These are phyloP conservation scores for Rhamphomyia laevipes DNA, from an alignment of 2,888 invertebrate species.

Conservation along the genomic window DNA sequence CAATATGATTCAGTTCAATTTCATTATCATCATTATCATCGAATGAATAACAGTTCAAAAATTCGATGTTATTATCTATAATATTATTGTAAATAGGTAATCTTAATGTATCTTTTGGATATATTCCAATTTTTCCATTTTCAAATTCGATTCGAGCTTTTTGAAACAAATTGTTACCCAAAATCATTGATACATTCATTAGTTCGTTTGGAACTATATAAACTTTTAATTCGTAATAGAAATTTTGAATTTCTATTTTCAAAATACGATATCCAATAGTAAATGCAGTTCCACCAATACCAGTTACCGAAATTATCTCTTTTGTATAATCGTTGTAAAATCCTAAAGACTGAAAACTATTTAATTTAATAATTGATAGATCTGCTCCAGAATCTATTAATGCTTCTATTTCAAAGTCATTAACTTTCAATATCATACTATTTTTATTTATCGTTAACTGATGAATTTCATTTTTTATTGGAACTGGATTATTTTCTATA, in stretches of 20 bases:
- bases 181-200: constrained; percentile 4
- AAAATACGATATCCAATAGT: not conserved
- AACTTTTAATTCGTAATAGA: constrained; percentile 1
- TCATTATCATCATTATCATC: constrained; percentile 1
- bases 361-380: constrained; percentile 5
- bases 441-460: not conserved
- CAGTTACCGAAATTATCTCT: constrained; percentile 2
- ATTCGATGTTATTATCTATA: not conserved
- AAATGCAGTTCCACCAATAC: not conserved
- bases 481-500: not conserved
- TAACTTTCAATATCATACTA: not conserved
- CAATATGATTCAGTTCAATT: constrained; percentile 3
- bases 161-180: constrained; percentile 2
- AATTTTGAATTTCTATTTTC: constrained; percentile 1
- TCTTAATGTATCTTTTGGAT: not conserved
- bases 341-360: not conserved
- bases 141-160: not conserved
- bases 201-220: constrained; percentile 4
- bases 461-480: not conserved
- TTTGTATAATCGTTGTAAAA: not conserved
- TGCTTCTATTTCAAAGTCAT: not conserved
- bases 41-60: constrained; percentile 4
- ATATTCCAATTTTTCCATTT: not conserved
- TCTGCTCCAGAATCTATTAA: constrained; percentile 7
- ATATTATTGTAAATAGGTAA: no score